Base-by-base conservation (phyloP, 1,140 invertebrate genomes). In the Polypedilum pembai region DNA sequence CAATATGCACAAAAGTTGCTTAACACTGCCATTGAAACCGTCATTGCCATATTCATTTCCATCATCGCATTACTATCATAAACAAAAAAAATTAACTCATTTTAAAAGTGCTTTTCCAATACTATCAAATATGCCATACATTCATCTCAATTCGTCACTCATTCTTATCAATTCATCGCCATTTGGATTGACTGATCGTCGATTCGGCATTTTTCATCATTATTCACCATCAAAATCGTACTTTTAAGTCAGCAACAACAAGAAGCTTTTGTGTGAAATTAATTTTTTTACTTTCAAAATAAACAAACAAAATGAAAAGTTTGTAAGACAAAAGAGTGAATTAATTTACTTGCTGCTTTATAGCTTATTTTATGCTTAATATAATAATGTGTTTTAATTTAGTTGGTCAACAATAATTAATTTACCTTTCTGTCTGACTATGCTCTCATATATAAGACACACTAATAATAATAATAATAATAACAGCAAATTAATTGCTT, bases 121-220 rank as follows among this genome's bases (percentile, higher is more conserved):
- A 8, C 8, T 74, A 18, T 74, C 74, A n/a, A 74, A 74, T 74
- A 69, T 74, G 40, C 74, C 65, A 20, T 41, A 69, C 18, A 74
- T 74, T 20, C 63, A 74, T 45, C 24, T 40, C 7, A 72, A 69
- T 69, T 69, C 74, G n/a, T 74, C 74, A 17, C n/a, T 72, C 17
- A 24, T 74, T n/a, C 18, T 74, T 41, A 40, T 74, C 8, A 74
- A 74, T 74, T 56, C 45, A 3, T 74, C 74, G 17, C 74, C 74
- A 74, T 74, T 74, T 33, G 74, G 41, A 8, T 56, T 74, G 56
- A 45, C 17, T 33, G 74, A 74, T 65, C 45, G 4, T 18, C 17
- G 74, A 69, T 69, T 74, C 20, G 74, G 74, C 15, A 74, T 74
- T 41, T 20, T 74, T 8, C 74, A 74, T 74, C 74, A 74, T 74